Percentiles rank a stretch among this genome's conserved stretches.
phyloP scores from a whole-genome alignment of 2,797 vertebrate species.

The Knipowitschia caucasica region DNA sequence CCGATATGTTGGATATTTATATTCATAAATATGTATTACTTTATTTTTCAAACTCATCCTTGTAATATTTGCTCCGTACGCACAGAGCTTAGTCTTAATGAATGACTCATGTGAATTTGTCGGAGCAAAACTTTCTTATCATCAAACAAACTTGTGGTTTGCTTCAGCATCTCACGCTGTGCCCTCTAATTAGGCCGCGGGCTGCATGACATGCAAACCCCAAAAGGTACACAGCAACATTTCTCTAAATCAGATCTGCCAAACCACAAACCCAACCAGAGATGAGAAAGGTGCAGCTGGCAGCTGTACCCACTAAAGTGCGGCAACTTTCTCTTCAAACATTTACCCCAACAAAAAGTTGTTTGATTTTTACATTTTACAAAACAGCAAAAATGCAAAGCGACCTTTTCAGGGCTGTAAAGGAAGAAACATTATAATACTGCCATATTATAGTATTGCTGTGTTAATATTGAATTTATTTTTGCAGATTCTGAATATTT shows the following conservation, averaged over 20 bases:
- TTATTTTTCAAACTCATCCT: too few relatives aligned
- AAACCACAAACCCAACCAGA: constrained; percentile 1
- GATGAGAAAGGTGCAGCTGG: constrained; percentile 7
- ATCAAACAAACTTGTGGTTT: constrained; percentile 7
- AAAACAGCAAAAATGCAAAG: too few relatives aligned
- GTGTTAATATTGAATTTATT: too few relatives aligned
- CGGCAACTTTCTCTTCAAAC: neutral
- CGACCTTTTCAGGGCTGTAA: too few relatives aligned
- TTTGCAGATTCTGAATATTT: too few relatives aligned
- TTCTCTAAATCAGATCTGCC: neutral
- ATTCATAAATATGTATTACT: neutral
- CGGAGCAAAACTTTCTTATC: constrained; percentile 5
- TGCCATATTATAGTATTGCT: too few relatives aligned
- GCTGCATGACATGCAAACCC: constrained; percentile 26
- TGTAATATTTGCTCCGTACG: neutral
- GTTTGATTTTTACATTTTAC: too few relatives aligned
- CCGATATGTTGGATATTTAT: too few relatives aligned
- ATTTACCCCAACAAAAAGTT: too few relatives aligned
- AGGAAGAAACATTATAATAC: too few relatives aligned
- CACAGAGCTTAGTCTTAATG: neutral
- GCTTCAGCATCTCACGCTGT: constrained; percentile 10
- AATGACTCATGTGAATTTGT: constrained; percentile 6
- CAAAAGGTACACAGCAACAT: neutral
- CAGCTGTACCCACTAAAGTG: neutral
- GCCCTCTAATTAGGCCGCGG: constrained; percentile 27